Evolutionary conservation across 2,113 vertebrate species (phyloP).

Genomic region (Gnathochromis pfefferi): DNA sequence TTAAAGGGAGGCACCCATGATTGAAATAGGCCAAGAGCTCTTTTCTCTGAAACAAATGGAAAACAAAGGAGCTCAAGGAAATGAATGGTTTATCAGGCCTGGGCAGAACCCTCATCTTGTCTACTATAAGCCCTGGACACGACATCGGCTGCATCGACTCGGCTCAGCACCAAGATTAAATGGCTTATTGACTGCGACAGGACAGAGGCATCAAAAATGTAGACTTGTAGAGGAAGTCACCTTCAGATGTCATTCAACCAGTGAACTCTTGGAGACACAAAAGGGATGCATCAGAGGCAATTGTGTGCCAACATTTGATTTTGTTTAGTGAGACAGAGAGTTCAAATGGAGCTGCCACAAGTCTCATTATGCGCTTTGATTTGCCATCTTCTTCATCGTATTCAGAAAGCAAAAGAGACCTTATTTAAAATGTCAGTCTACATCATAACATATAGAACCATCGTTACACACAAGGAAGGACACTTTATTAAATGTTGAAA

Average conservation of each 20-base stretch:
- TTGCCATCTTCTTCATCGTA: not conserved
- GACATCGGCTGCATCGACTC: constrained; percentile 64
- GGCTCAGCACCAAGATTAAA: constrained; percentile 67
- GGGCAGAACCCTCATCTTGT: constrained; percentile 59
- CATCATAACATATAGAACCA: not conserved
- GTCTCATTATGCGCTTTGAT: not conserved
- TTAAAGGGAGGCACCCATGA: constrained; percentile 68
- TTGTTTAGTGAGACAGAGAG: not conserved
- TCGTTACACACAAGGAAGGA: not conserved
- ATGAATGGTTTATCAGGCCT: constrained; percentile 70
- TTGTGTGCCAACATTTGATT: not conserved
- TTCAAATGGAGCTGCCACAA: not conserved
- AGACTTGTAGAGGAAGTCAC: constrained; percentile 57
- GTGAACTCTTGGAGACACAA: not conserved
- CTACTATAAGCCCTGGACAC: constrained; percentile 53
- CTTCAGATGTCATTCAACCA: constrained; percentile 63
- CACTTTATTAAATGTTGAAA: constrained; percentile 38
- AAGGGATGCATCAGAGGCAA: not conserved
- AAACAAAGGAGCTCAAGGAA: constrained; percentile 71
- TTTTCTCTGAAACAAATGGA: constrained; percentile 56
- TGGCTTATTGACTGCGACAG: constrained; percentile 73
- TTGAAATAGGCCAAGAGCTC: constrained; percentile 70
- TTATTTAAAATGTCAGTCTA: constrained; percentile 6
- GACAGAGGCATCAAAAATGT: constrained; percentile 54
- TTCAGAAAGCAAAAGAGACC: not conserved